Conservation (phyloP, 2,888 invertebrate species). For the Agrotis ipsilon region DNA sequence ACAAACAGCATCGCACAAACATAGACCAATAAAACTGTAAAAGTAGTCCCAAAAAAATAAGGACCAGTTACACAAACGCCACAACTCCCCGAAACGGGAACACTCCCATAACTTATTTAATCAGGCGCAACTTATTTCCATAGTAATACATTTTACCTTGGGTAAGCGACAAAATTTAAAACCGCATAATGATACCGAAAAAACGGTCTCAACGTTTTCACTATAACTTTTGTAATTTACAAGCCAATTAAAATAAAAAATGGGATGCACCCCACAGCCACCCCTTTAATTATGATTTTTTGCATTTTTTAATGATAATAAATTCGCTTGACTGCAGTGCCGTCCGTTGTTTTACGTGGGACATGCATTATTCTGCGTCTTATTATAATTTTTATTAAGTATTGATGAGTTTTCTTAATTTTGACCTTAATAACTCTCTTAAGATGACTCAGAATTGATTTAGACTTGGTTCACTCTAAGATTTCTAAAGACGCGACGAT, state of each 20-base stretch:
- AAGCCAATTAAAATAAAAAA: slow-evolving; percentile 90
- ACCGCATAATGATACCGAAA: slow-evolving; percentile 76
- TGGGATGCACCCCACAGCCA: slow-evolving; percentile 85
- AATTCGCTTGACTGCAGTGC: slow-evolving; percentile 81
- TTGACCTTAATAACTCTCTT: not conserved
- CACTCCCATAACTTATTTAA: slow-evolving; percentile 59
- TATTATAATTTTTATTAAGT: slow-evolving; percentile 45
- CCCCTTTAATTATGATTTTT: slow-evolving; percentile 90
- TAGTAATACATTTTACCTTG: slow-evolving; percentile 66
- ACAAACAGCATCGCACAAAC: not conserved
- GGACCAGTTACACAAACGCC: slow-evolving; percentile 24
- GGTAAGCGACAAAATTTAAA: slow-evolving; percentile 68
- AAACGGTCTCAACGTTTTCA: slow-evolving; percentile 79
- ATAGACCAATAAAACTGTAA: slow-evolving; percentile 1
- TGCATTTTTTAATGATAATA: slow-evolving; percentile 90
- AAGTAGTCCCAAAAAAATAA: not conserved
- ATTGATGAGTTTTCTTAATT: slow-evolving; percentile 9
- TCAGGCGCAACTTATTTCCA: slow-evolving; percentile 64
- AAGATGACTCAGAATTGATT: not conserved
- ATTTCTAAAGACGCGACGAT: not conserved
- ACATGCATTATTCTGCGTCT: slow-evolving; percentile 66
- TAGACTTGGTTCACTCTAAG: not conserved
- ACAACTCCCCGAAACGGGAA: slow-evolving; percentile 19
- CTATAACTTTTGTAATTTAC: slow-evolving; percentile 90
- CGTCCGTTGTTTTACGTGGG: slow-evolving; percentile 72